Base-by-base conservation (phyloP, 2,888 invertebrate genomes). In the Catotricha subobsoleta region DNA sequence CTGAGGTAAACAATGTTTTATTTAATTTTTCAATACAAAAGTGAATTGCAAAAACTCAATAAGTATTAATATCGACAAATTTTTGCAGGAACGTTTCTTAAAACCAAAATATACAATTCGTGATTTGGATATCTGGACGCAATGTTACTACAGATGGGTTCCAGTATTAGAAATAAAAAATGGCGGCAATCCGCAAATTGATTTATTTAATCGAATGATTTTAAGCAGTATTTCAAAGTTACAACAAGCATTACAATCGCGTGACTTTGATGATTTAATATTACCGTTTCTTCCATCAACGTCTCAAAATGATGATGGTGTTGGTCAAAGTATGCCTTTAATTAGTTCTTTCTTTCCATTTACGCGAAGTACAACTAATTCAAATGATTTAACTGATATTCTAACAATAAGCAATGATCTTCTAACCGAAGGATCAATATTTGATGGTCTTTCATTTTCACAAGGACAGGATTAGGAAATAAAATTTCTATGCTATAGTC, bases 121-220 rank as follows among this genome's bases (percentile, higher is more conserved):
- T 4, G 67, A 67, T 42, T 57, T 80, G 49, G 76, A 79, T 46
- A 60, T 91, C 33, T 92, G 91, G 91, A 67, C 75, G 43, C 86
- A 84, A 59, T 90, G 88, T 64, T 92, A 87, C 64, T 80, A 84
- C 57, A 75, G 92, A 21, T 91, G 88, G 86, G 69, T 88, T 54
- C 76, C 80, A 16, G 76, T 82, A 16, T 68, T 88, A 6, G 86
- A 90, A 47, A 62, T 63, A 3, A 57, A 58, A 38, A 54, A 56
- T n/a, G 63, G 63, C 5, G 63, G 63, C 3, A 57, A 55, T 46
- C 57, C 61, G 2, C 63, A 63, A 51, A 55, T 63, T 21, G 63
- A 63, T 47, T 49, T 63, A 38, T 58, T 57, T 40, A 59, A 63
- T 50, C 57, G 63, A 25, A 44, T 62, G 39, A 48, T 63, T 21